These are phyloP conservation scores for Orchesellides sinensis DNA, from an alignment of 2,888 invertebrate species.

Conservation along the genomic window DNA sequence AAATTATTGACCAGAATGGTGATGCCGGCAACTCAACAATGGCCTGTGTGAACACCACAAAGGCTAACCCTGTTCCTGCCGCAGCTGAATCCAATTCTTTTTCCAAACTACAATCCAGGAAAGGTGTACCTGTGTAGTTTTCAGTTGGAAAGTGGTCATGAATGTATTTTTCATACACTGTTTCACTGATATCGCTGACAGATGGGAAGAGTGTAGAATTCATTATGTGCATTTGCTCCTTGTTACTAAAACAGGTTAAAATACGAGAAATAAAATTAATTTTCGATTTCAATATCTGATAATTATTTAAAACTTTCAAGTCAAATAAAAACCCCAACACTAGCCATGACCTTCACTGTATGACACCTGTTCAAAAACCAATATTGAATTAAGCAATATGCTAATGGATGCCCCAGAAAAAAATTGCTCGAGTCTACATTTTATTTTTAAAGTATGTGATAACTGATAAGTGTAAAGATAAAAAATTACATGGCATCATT, in stretches of 20 bases:
- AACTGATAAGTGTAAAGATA: too few relatives aligned
- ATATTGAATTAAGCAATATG: too few relatives aligned
- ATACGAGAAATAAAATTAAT: background rate
- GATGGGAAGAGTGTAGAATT: conserved; percentile 76
- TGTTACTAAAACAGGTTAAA: conserved; percentile 79
- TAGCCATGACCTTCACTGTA: too few relatives aligned
- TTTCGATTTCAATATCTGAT: background rate
- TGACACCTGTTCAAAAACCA: too few relatives aligned
- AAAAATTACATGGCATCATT: too few relatives aligned
- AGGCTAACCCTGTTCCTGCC: conserved; percentile 96
- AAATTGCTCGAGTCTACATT: too few relatives aligned
- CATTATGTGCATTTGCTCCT: conserved; percentile 77
- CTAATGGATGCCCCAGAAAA: too few relatives aligned
- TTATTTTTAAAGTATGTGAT: too few relatives aligned
- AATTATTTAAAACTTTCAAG: background rate
- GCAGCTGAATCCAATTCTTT: conserved; percentile 91
- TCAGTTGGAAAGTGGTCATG: conserved; percentile 55
- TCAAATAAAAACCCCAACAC: too few relatives aligned
- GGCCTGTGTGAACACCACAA: conserved; percentile 98
- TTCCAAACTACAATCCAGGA: conserved; percentile 84
- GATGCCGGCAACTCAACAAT: conserved; percentile 95
- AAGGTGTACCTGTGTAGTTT: conserved; percentile 45
- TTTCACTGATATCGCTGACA: conserved; percentile 78
- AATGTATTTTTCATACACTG: conserved; percentile 78
- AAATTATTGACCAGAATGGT: conserved; percentile 97